Percentiles rank a stretch among this genome's conserved stretches.
Evolutionary conservation across 2,797 vertebrate genomes (phyloP).

Genomic region (Parotocinclus haroldoi): DNA sequence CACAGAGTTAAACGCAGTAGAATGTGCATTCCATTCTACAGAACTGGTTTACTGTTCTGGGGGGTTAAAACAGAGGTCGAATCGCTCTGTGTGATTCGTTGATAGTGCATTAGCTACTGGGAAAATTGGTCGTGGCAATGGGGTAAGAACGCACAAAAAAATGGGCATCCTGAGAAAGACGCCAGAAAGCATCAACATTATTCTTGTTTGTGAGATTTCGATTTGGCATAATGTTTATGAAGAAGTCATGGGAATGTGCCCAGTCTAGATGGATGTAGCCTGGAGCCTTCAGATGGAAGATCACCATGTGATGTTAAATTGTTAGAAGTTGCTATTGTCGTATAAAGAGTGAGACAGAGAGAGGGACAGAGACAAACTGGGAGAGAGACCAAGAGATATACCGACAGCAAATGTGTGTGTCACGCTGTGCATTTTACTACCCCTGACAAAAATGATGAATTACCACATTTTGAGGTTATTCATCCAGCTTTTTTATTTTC

Average conservation of each 20-base stretch:
- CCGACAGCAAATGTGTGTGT: too few species aligned
- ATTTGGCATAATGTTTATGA: neutral
- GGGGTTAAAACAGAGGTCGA: neutral
- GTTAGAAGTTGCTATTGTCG: slow-evolving; percentile 22
- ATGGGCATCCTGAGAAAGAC: neutral
- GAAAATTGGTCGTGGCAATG: too few species aligned
- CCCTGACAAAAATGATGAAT: too few species aligned
- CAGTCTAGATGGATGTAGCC: slow-evolving; percentile 5
- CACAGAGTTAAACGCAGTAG: neutral
- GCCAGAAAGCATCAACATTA: neutral
- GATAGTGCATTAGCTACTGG: neutral
- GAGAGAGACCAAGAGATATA: too few species aligned
- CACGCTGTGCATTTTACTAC: too few species aligned
- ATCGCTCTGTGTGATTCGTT: neutral
- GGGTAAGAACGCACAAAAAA: neutral
- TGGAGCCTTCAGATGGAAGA: slow-evolving; percentile 4
- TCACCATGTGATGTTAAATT: slow-evolving; percentile 32
- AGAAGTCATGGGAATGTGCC: slow-evolving; percentile 1
- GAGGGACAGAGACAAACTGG: too few species aligned
- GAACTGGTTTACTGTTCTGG: neutral
- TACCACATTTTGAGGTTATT: too few species aligned
- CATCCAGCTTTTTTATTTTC: too few species aligned
- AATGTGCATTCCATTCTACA: neutral
- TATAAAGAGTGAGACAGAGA: neutral
- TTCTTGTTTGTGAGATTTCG: neutral